Percentiles rank a stretch among this genome's conserved stretches.
Conservation (phyloP, 2,888 invertebrate species). For the Macrophya alboannulata region DNA sequence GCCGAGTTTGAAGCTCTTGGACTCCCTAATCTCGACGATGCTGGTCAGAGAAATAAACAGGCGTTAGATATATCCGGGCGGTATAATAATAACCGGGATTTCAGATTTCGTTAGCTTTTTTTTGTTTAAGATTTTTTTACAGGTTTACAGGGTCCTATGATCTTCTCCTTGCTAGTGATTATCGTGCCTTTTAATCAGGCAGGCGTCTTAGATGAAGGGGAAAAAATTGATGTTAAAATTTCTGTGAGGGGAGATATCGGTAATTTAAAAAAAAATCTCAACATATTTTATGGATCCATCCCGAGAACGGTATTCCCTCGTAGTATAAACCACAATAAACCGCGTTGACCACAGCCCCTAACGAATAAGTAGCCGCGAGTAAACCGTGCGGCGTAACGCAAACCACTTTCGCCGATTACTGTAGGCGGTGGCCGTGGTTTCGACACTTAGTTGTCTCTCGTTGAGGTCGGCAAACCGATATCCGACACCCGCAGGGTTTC, state of each 20-base stretch:
- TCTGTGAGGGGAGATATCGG: not conserved
- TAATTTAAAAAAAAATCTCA: not conserved
- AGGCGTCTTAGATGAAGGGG: not conserved
- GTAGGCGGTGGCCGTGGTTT: conserved; percentile 57
- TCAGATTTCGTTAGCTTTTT: not conserved
- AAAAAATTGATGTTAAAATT: not conserved
- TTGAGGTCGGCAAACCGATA: conserved; percentile 70
- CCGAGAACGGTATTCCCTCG: not conserved
- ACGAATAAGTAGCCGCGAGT: conserved; percentile 35
- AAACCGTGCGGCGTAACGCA: conserved; percentile 40
- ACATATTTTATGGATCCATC: not conserved
- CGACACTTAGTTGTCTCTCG: conserved; percentile 58
- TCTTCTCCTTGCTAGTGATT: too few species aligned
- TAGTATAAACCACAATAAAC: conserved; percentile 12
- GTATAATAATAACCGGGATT: not conserved
- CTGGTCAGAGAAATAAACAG: conserved; percentile 64
- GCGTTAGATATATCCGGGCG: not conserved
- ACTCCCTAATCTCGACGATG: conserved; percentile 84
- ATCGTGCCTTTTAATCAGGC: too few species aligned
- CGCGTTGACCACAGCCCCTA: conserved; percentile 38
- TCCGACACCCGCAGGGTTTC: conserved; percentile 67
- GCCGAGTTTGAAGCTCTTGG: conserved; percentile 80
- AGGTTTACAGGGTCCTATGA: too few species aligned
- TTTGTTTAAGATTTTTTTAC: too few species aligned
- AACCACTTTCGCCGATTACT: conserved; percentile 50